Evolutionary conservation across 1,140 invertebrate species (phyloP).

Genomic region (Drosophila fuyamai): DNA sequence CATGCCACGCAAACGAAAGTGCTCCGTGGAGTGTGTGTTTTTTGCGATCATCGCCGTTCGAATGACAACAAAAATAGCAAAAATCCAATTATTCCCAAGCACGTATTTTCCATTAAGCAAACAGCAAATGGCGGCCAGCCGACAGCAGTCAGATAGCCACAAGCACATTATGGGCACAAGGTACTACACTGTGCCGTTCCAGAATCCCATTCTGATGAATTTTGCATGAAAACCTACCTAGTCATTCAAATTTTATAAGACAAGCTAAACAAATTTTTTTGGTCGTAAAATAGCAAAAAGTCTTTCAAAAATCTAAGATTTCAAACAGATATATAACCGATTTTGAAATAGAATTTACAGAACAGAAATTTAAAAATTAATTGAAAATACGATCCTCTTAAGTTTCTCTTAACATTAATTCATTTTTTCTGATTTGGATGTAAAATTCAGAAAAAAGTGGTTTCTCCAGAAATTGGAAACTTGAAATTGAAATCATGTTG

Average conservation of each 20-base stretch:
- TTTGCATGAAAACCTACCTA: background rate
- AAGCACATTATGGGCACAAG: slow-evolving; percentile 52
- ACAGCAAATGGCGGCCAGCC: slow-evolving; percentile 50
- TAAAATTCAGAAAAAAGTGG: too few relatives aligned
- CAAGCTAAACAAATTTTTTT: too few relatives aligned
- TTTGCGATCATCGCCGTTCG: slow-evolving; percentile 34
- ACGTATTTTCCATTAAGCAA: slow-evolving; percentile 78
- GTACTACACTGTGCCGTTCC: slow-evolving; percentile 24
- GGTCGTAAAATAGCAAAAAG: too few relatives aligned
- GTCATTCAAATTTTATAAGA: too few relatives aligned
- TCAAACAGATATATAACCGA: too few relatives aligned
- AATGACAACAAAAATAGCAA: slow-evolving; percentile 57
- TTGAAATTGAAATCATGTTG: background rate
- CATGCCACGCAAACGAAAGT: slow-evolving; percentile 30
- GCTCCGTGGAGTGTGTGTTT: slow-evolving; percentile 28
- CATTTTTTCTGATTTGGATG: too few relatives aligned
- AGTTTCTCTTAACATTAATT: too few relatives aligned
- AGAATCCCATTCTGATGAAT: background rate
- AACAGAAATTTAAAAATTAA: too few relatives aligned
- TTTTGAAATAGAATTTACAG: too few relatives aligned
- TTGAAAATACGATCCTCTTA: too few relatives aligned
- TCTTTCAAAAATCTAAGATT: too few relatives aligned
- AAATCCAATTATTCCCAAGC: slow-evolving; percentile 74
- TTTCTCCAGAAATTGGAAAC: background rate
- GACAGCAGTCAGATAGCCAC: slow-evolving; percentile 51